Percentiles rank a stretch among this genome's conserved stretches.
These are phyloP conservation scores for Callithrix jacchus DNA, from an alignment of 2,113 vertebrate species.

Conservation along the genomic window DNA sequence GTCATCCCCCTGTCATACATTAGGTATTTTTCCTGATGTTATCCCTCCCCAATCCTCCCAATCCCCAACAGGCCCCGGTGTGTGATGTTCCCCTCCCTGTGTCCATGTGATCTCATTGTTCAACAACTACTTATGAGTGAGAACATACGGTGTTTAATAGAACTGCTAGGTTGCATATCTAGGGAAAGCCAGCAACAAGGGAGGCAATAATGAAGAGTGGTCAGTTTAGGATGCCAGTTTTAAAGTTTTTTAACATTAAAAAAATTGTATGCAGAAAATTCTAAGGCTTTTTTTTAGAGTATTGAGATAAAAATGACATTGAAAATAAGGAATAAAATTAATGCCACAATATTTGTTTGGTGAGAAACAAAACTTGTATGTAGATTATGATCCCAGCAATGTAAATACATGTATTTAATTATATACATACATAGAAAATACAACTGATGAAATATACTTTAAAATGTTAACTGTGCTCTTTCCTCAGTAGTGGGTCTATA, in stretches of 20 bases:
- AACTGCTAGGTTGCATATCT: neutral
- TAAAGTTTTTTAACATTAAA: neutral
- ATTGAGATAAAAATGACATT: neutral
- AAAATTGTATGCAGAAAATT: neutral
- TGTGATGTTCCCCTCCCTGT: too few species aligned
- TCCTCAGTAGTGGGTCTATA: neutral
- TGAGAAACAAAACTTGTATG: neutral
- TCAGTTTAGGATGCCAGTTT: neutral
- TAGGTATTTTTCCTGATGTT: too few species aligned
- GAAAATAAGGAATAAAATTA: neutral
- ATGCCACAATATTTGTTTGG: neutral
- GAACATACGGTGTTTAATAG: too few species aligned
- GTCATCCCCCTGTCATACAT: too few species aligned
- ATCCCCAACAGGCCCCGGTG: too few species aligned
- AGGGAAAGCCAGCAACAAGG: neutral
- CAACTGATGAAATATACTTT: neutral
- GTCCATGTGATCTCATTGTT: too few species aligned
- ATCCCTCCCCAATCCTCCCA: too few species aligned
- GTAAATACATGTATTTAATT: neutral
- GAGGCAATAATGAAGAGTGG: neutral
- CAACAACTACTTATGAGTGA: too few species aligned
- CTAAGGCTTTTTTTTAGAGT: neutral
- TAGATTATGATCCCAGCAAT: neutral
- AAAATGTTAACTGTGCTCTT: neutral
- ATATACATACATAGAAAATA: neutral